Base-by-base conservation (phyloP, 2,888 invertebrate species). In the Lapara coniferarum region DNA sequence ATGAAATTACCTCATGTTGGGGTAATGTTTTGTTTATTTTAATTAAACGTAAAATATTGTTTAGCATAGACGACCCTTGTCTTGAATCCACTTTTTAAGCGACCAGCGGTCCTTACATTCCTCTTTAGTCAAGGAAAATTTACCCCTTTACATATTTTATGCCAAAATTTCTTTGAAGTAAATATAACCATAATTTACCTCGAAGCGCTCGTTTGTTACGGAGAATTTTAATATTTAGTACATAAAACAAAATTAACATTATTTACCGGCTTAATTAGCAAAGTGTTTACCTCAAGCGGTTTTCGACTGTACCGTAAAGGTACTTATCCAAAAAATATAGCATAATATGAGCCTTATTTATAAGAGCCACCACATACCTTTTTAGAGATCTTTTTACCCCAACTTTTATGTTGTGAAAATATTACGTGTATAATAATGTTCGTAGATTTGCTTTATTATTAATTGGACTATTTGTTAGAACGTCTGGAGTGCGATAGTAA, bases 201-300 rank as follows among this genome's bases (percentile, higher is more conserved):
- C 16, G 16, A 59, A 59, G 59, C 59, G 44, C 55, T 59, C 59
- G 16, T 59, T 44, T 59, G 59, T 59, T 46, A 37, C 59, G 44
- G 10, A n/a, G 10, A 44, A 56, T 56, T 56, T 25, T 13, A 56
- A 25, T 25, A 44, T 4, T 44, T 44, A 44, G n/a, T 44, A 16
- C 16, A 37, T 44, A 2, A 44, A 59, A 7, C 7, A n/a, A 59
- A 59, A 56, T 56, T 13, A 56, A 56, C 25, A 25, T 25, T 16
- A 44, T 44, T 59, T 59, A 3, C 37, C 10, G 4, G 59, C 44
- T 37, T 37, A 37, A 37, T 37, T 8, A 10, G 0, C 37, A 16
- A 44, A 30, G 44, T 16, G 59, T 59, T 44, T 59, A 44, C 44
- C 59, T 10, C 16, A 10, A 44, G 16, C 44, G 10, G 7, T 44